Evolutionary conservation across 2,797 vertebrate genomes (phyloP), one percentile per base, ranked within the genome.

Genomic region (Bucorvus abyssinicus): DNA sequence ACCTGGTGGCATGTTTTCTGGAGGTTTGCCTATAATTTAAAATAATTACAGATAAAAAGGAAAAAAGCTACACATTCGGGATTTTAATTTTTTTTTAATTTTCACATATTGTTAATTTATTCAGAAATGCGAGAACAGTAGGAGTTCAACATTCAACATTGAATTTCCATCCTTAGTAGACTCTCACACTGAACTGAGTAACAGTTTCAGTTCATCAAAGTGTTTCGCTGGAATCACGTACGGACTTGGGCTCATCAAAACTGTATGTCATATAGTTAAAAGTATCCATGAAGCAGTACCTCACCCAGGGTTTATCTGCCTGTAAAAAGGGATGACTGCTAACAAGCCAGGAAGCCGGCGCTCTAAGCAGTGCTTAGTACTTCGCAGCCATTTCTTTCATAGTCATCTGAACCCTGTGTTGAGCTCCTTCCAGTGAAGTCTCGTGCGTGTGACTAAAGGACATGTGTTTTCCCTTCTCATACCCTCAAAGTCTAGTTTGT

Each of bases 221-320:
- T 15, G 10, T n/a, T 71, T 11, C 1, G 5, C 7, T 86, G 29
- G 34, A 86, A 20, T 20, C 27, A 14, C 0, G 0, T 32, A 27
- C 22, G 14, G 24, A 64, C 74, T 49, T 63, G 26, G 23, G 17
- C 9, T 56, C 24, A 75, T 47, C 29, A 59, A 84, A 63, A 81
- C 9, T 17, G 6, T 0, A 0, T 70, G 9, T 7, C 7, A 7
- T 63, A n/a, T 27, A 42, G 68, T 36, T 60, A 34, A 71, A 52
- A 77, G n/a, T 69, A 59, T n/a, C 34, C 34, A 22, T 50, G n/a
- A 61, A 90, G 12, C 34, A 73, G 24, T 61, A 17, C 15, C 19
- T 59, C 27, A 52, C 8, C 15, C 22, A 55, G 30, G 17, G 5
- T 59, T 79, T n/a, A 47, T 11, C 9, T 69, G 50, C 19, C 63